phyloP scores from a whole-genome alignment of 2,888 invertebrate genomes.

The Carpatolechia fugitivella region DNA sequence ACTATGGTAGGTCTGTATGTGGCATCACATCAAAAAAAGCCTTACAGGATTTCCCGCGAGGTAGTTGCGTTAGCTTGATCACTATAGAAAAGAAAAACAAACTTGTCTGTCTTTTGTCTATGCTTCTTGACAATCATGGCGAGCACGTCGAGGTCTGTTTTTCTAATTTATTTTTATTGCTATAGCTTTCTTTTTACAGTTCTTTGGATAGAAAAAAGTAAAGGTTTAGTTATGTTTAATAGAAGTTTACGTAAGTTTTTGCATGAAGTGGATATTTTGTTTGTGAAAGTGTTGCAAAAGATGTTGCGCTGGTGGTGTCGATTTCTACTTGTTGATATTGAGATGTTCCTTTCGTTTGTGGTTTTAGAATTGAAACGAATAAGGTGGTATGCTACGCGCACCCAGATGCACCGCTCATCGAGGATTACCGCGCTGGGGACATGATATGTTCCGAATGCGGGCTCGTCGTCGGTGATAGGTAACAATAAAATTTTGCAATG shows the following conservation, averaged over 20 bases:
- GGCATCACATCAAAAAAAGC: no score
- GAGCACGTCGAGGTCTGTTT: constrained; percentile 83
- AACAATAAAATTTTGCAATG: constrained; percentile 41
- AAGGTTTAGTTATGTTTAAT: constrained; percentile 42
- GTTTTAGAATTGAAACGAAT: constrained; percentile 83
- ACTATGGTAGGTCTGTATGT: no score
- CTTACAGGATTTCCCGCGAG: no score
- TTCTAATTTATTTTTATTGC: constrained; percentile 57
- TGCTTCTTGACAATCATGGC: constrained; percentile 79
- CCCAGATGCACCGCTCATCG: constrained; percentile 97
- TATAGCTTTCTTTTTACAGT: constrained; percentile 40
- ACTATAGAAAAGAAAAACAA: no score
- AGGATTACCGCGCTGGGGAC: constrained; percentile 99
- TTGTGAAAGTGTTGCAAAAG: constrained; percentile 30
- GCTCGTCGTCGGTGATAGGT: constrained; percentile 99
- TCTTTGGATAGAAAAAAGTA: constrained; percentile 38
- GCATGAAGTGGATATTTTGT: constrained; percentile 21
- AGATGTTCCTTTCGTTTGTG: constrained; percentile 56
- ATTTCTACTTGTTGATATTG: constrained; percentile 55
- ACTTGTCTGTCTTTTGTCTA: constrained; percentile 33
- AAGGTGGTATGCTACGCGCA: constrained; percentile 95
- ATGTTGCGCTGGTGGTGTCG: constrained; percentile 37
- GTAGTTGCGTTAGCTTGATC: no score
- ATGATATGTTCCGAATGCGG: constrained; percentile 99
- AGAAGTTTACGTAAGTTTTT: constrained; percentile 41